Percentiles rank a stretch among this genome's conserved stretches.
Conservation (phyloP, 2,797 vertebrate species). For the Ctenosaura bakeri region DNA sequence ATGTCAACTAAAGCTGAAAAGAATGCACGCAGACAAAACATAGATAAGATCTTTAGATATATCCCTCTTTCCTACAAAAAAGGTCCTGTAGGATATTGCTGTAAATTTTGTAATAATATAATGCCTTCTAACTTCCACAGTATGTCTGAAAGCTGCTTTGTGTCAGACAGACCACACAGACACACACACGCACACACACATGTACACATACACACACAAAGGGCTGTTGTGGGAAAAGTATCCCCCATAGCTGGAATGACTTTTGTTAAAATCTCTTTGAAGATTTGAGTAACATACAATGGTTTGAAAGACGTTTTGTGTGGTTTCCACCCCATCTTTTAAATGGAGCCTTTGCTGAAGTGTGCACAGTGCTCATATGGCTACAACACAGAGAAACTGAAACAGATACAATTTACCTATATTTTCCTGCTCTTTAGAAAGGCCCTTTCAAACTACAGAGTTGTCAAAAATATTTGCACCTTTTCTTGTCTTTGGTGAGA, state of each 20-base stretch:
- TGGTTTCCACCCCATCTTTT: conserved; percentile 57
- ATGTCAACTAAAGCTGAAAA: conserved; percentile 24
- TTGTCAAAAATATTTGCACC: too few species aligned
- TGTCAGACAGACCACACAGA: conserved; percentile 31
- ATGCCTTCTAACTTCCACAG: conserved; percentile 62
- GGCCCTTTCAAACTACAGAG: background rate
- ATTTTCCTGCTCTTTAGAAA: conserved; percentile 31
- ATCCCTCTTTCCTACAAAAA: conserved; percentile 56
- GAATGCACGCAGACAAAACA: conserved; percentile 65
- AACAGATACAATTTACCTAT: conserved; percentile 7
- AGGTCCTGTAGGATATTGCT: conserved; percentile 58
- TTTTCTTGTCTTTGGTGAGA: too few species aligned
- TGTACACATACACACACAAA: conserved; percentile 49
- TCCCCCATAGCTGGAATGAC: conserved; percentile 61
- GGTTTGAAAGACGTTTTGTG: conserved; percentile 59
- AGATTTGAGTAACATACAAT: conserved; percentile 68
- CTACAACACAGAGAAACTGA: background rate
- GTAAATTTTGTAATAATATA: conserved; percentile 72
- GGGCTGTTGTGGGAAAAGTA: conserved; percentile 62
- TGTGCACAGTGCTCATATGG: conserved; percentile 11
- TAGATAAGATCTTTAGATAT: conserved; percentile 68
- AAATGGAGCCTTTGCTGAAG: conserved; percentile 53
- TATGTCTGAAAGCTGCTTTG: conserved; percentile 72
- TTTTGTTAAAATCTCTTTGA: conserved; percentile 69
- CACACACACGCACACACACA: background rate